Evolutionary conservation across 1,140 invertebrate species (phyloP).

Genomic region (Philopotamus ludificatus): DNA sequence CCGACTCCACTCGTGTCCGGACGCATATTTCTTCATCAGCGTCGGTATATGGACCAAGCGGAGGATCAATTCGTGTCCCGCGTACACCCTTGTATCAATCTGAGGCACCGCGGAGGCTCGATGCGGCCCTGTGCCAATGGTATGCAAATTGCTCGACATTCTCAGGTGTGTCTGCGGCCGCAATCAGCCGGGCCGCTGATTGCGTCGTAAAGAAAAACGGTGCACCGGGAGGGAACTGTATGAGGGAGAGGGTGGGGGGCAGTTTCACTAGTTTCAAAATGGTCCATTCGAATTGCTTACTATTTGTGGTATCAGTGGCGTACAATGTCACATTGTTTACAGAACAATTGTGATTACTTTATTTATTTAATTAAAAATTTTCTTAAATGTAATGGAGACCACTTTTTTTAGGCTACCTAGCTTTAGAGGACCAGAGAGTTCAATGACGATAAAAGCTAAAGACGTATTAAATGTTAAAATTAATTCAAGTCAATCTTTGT

Average conservation of each 20-base stretch:
- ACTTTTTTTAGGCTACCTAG: too few relatives aligned
- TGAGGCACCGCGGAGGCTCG: neutral
- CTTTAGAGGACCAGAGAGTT: too few relatives aligned
- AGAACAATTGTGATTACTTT: too few relatives aligned
- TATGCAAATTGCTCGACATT: constrained; percentile 36
- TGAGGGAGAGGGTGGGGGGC: neutral
- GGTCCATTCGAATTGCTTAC: neutral
- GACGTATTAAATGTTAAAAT: too few relatives aligned
- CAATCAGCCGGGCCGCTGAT: constrained; percentile 26
- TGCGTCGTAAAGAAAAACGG: constrained; percentile 31
- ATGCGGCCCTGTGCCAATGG: constrained; percentile 19
- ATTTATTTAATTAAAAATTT: too few relatives aligned
- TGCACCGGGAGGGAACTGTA: constrained; percentile 4
- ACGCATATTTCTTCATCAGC: neutral
- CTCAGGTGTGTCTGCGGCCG: constrained; percentile 31
- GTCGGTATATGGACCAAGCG: neutral
- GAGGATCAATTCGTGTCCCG: too few relatives aligned
- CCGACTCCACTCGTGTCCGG: neutral
- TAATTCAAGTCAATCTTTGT: too few relatives aligned
- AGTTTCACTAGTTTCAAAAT: neutral
- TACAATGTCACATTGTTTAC: too few relatives aligned
- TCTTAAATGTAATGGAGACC: too few relatives aligned
- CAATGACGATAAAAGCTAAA: too few relatives aligned
- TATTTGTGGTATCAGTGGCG: too few relatives aligned
- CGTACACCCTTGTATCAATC: too few relatives aligned